Evolutionary conservation across 1,140 invertebrate genomes (phyloP).

Genomic region (Ericerus pela): DNA sequence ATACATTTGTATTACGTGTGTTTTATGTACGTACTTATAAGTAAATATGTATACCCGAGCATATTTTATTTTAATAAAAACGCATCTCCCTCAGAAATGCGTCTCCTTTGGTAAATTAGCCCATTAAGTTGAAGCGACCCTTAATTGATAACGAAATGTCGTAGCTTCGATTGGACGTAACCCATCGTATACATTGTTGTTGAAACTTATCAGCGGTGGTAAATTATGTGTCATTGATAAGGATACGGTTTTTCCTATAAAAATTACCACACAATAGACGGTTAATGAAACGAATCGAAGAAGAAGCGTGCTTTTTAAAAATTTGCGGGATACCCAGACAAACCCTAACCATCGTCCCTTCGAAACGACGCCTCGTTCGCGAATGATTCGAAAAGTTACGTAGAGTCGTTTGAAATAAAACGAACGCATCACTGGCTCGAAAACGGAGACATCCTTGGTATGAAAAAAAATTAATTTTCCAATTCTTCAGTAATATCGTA

Average conservation of each 20-base stretch:
- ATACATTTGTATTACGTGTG: no score
- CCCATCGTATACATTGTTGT: neutral
- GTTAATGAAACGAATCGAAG: slow-evolving; percentile 8
- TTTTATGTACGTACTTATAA: no score
- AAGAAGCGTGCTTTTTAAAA: slow-evolving; percentile 6
- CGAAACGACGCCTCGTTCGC: slow-evolving; percentile 1
- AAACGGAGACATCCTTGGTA: no score
- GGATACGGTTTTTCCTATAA: neutral
- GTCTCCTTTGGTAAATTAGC: neutral
- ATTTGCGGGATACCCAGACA: slow-evolving; percentile 6
- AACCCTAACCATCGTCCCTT: slow-evolving; percentile 2
- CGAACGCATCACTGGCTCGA: no score
- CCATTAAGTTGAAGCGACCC: slow-evolving; percentile 2
- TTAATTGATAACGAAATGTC: slow-evolving; percentile 5
- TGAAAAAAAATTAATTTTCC: no score
- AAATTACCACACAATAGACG: slow-evolving; percentile 7
- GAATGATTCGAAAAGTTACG: no score
- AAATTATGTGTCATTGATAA: slow-evolving; percentile 11
- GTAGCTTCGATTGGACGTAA: neutral
- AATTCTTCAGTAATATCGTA: no score
- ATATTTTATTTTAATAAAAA: no score
- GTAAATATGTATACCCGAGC: no score
- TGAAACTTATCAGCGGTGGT: slow-evolving; percentile 11
- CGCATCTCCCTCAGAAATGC: no score
- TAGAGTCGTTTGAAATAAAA: no score